Conservation (phyloP, 2,888 invertebrate genomes). For the Steinernema hermaphroditum region DNA sequence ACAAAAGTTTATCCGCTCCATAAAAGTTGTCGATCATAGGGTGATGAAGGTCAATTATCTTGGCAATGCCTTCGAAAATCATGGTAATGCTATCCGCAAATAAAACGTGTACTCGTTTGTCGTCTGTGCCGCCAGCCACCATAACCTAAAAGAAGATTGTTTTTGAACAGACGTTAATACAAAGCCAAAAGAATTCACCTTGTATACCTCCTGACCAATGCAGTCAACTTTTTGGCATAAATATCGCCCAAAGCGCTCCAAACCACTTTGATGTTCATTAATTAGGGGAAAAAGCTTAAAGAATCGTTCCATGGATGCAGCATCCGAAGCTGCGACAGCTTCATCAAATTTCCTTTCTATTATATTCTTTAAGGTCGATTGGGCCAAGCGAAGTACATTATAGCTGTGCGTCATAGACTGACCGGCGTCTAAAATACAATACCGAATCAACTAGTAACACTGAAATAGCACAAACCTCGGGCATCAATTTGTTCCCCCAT, state of each 20-base stretch:
- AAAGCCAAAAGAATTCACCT: conserved; percentile 38
- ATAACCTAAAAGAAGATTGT: conserved; percentile 52
- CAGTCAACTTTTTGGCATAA: conserved; percentile 69
- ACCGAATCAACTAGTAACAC: not conserved
- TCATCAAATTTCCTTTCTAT: conserved; percentile 84
- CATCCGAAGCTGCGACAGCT: conserved; percentile 83
- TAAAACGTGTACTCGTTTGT: conserved; percentile 78
- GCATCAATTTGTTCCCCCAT: conserved; percentile 49
- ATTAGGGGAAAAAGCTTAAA: conserved; percentile 95
- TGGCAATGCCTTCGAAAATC: conserved; percentile 78
- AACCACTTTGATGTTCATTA: conserved; percentile 85
- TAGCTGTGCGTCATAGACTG: conserved; percentile 75
- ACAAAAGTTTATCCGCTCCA: conserved; percentile 77
- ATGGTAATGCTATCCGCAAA: conserved; percentile 84
- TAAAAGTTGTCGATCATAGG: conserved; percentile 87
- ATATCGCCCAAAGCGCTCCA: conserved; percentile 83
- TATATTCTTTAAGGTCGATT: conserved; percentile 69
- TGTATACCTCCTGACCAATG: conserved; percentile 66
- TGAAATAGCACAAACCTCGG: conserved; percentile 39
- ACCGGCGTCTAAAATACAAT: conserved; percentile 51
- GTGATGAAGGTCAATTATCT: conserved; percentile 81
- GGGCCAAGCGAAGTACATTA: conserved; percentile 71
- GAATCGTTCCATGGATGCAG: conserved; percentile 86
- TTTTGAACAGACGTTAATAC: not conserved
- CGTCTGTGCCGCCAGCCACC: conserved; percentile 68